Percentiles rank a stretch among this genome's conserved stretches.
phyloP scores from a whole-genome alignment of 30 jellyfish, hydroid and myxozoan genomes.

The Hydractinia symbiolongicarpus region DNA sequence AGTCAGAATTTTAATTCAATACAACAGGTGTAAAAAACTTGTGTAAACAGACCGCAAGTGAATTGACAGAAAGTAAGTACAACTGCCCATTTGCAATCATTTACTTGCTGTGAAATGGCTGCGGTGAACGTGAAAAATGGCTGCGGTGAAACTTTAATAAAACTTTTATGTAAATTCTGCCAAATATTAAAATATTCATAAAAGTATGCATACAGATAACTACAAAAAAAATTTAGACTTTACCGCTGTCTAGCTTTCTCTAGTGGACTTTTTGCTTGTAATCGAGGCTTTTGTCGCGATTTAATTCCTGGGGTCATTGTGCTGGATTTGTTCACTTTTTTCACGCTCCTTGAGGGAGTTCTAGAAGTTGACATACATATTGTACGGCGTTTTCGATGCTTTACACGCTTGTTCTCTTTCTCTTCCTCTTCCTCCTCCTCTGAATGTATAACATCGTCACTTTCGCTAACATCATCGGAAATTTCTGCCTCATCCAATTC shows the following conservation, averaged over 20 bases:
- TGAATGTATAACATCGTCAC: constrained; percentile 9
- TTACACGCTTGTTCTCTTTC: constrained; percentile 8
- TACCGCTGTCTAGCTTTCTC: constrained; percentile 77
- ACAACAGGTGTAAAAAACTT: no score
- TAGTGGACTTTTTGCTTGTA: constrained; percentile 57
- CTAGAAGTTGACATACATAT: not conserved
- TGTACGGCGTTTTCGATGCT: not conserved
- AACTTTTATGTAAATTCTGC: not conserved
- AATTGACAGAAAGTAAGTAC: no score
- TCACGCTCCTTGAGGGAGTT: not conserved
- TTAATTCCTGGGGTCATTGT: constrained; percentile 46
- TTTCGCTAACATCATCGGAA: constrained; percentile 14
- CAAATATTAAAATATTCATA: no score
- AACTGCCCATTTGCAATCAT: no score
- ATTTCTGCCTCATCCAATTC: not conserved
- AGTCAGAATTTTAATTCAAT: no score
- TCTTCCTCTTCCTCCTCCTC: constrained; percentile 14
- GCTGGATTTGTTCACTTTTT: not conserved
- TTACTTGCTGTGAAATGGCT: no score
- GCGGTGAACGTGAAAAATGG: no score
- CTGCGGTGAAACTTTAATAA: not conserved
- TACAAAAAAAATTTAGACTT: no score
- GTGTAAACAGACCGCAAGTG: no score
- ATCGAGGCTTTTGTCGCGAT: constrained; percentile 48
- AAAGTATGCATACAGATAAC: no score